Conservation (phyloP, 2,888 invertebrate genomes). For the Scaptomyza reducta region DNA sequence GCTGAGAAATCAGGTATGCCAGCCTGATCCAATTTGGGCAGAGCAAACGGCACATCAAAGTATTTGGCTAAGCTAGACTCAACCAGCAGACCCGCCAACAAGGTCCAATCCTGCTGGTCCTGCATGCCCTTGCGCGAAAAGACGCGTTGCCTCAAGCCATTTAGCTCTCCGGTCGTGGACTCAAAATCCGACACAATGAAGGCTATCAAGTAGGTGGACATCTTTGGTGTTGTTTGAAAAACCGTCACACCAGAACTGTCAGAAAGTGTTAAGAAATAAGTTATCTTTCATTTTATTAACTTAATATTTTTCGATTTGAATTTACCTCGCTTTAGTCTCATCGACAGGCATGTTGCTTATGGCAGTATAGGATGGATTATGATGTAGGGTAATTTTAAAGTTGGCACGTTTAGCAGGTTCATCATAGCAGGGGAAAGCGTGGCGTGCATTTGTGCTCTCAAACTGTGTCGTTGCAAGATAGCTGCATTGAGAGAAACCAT, state of each 20-base stretch:
- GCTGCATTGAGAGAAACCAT: conserved; percentile 42
- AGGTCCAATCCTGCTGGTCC: conserved; percentile 87
- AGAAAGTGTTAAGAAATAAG: background rate
- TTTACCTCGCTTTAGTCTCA: conserved; percentile 37
- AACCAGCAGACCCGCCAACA: conserved; percentile 90
- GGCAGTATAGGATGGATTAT: conserved; percentile 71
- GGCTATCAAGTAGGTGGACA: conserved; percentile 93
- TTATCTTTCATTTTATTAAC: background rate
- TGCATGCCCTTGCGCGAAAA: conserved; percentile 78
- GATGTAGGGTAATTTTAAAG: conserved; percentile 76
- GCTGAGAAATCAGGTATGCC: conserved; percentile 94
- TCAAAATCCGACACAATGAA: conserved; percentile 88
- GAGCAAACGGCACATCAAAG: conserved; percentile 89
- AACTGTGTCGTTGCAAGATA: conserved; percentile 88
- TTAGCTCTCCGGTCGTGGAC: conserved; percentile 64
- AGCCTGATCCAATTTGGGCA: conserved; percentile 94
- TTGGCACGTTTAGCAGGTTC: conserved; percentile 89
- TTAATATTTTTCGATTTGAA: background rate
- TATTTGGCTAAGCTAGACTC: conserved; percentile 89
- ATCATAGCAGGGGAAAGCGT: conserved; percentile 91
- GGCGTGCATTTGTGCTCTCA: conserved; percentile 88
- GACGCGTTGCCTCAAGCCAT: conserved; percentile 74
- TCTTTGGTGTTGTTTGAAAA: conserved; percentile 85
- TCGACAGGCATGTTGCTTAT: conserved; percentile 85
- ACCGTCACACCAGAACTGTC: conserved; percentile 62